Evolutionary conservation across 2,797 vertebrate species (phyloP).

Genomic region (Prunella strophiata): DNA sequence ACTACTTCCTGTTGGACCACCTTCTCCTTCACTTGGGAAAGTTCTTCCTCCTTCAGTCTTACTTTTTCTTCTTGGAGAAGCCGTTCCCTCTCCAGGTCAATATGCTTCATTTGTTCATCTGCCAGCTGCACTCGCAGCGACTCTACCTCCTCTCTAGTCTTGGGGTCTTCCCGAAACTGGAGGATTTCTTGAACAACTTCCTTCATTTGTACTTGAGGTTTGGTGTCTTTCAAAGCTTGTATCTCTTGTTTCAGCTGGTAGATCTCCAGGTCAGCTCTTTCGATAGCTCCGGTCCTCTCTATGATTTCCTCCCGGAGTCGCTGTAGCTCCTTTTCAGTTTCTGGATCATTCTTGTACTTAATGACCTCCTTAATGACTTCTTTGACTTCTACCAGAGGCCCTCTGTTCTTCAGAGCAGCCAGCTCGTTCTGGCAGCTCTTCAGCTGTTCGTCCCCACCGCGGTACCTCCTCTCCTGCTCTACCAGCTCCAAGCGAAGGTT

Average conservation of each 20-base stretch:
- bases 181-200: conserved; percentile 94
- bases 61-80: conserved; percentile 87
- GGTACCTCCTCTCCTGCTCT: conserved; percentile 89
- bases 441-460: conserved; percentile 85
- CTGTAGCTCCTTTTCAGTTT: conserved; percentile 91
- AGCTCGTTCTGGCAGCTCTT: conserved; percentile 86
- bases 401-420: conserved; percentile 83
- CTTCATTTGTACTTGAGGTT: conserved; percentile 92
- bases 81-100: conserved; percentile 88
- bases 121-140: conserved; percentile 84
- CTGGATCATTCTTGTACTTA: conserved; percentile 93
- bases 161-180: conserved; percentile 93
- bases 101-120: conserved; percentile 91
- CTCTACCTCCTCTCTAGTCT: conserved; percentile 92
- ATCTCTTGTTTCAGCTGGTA: conserved; percentile 93
- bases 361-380: conserved; percentile 97
- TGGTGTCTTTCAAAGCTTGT: conserved; percentile 89
- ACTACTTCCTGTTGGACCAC: conserved; percentile 93
- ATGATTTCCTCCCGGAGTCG: conserved; percentile 92
- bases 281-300: conserved; percentile 88
- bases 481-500: conserved; percentile 94
- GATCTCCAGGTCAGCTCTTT: conserved; percentile 91
- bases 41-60: conserved; percentile 85
- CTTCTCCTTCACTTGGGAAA: conserved; percentile 90
- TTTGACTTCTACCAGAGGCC: conserved; percentile 90